phyloP scores from a whole-genome alignment of 2,888 invertebrate genomes.

The Alloplasta piceator region DNA sequence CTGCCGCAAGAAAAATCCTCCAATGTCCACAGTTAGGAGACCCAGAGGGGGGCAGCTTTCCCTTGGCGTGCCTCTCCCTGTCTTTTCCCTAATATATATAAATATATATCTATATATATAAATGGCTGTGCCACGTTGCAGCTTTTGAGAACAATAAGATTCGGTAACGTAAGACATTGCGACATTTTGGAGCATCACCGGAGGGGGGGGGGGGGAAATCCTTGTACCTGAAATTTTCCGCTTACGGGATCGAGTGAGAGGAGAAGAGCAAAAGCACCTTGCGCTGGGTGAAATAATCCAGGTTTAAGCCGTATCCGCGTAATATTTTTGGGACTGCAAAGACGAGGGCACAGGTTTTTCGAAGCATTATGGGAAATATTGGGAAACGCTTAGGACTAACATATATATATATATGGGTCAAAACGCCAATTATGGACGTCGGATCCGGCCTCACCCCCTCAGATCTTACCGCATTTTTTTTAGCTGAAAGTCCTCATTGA shows the following conservation, averaged over 20 bases:
- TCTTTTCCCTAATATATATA: slow-evolving; percentile 42
- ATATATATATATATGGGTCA: too few species aligned
- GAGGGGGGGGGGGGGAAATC: slow-evolving; percentile 67
- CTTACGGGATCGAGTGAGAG: slow-evolving; percentile 19
- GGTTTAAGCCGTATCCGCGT: slow-evolving; percentile 64
- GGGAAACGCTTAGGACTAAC: slow-evolving; percentile 13
- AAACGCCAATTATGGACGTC: too few species aligned
- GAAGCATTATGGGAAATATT: neutral
- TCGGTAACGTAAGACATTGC: slow-evolving; percentile 77
- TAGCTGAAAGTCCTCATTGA: too few species aligned
- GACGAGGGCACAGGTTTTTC: slow-evolving; percentile 33
- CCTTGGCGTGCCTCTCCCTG: slow-evolving; percentile 54
- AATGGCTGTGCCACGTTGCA: slow-evolving; percentile 61
- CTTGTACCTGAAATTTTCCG: slow-evolving; percentile 63
- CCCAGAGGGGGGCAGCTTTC: slow-evolving; percentile 66
- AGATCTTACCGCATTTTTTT: too few species aligned
- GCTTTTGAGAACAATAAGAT: slow-evolving; percentile 71
- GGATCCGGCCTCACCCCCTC: too few species aligned
- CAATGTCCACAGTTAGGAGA: slow-evolving; percentile 1
- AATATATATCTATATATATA: too few species aligned
- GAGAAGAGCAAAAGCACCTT: slow-evolving; percentile 49
- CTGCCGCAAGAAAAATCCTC: slow-evolving; percentile 58
- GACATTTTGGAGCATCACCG: slow-evolving; percentile 78
- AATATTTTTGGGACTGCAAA: slow-evolving; percentile 38
- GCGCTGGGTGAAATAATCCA: slow-evolving; percentile 62